Base-by-base conservation (phyloP, 2,888 invertebrate species). In the Hydraecia micacea region DNA sequence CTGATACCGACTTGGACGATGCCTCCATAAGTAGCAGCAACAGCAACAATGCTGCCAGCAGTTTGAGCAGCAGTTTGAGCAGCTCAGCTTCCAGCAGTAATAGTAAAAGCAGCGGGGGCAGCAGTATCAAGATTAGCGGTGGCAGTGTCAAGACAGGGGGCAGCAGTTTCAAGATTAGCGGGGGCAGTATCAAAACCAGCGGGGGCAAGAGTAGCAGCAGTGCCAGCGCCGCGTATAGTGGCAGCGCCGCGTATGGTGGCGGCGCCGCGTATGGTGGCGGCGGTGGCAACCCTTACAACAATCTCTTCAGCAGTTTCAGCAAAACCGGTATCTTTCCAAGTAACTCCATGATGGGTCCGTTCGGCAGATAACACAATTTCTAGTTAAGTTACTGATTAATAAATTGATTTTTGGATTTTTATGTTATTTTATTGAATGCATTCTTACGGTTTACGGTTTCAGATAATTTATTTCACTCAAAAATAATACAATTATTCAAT, bases 331-430 rank as follows among this genome's bases (percentile, higher is more conserved):
- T 65, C 15, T 73, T 79, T 32, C 21, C 73, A 25, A 39, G 0
- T 21, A 52, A 39, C 18, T 8, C 62, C 13, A 25, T 79, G 1
- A 21, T 73, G n/a, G 9, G 52, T 32, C 21, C 74, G 0, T 83
- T 79, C 36, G 68, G 79, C 36, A 39, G 52, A 52, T 79, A 69
- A 78, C 8, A 32, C 36, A 76, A 71, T 72, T 42, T 49, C 25
- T 78, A 69, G 52, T n/a, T 65, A 68, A 77, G 7, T 68, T 67
- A 68, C 55, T 65, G 36, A 32, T 68, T 55, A 77, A 65, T 83
- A 81, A 78, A 81, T 36, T 21, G 39, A 25, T 58, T 83, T 67
- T 67, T 72, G 62, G 60, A 71, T 77, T 77, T 32, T 39, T 58
- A 0, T 39, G 28, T 28, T n/a, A 28, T 80, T 68, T 77, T 55